A percentile compares a stretch with the other conserved stretches of the same genome.
Evolutionary conservation across 2,113 vertebrate genomes (phyloP).

Genomic region (Acanthisitta chloris): DNA sequence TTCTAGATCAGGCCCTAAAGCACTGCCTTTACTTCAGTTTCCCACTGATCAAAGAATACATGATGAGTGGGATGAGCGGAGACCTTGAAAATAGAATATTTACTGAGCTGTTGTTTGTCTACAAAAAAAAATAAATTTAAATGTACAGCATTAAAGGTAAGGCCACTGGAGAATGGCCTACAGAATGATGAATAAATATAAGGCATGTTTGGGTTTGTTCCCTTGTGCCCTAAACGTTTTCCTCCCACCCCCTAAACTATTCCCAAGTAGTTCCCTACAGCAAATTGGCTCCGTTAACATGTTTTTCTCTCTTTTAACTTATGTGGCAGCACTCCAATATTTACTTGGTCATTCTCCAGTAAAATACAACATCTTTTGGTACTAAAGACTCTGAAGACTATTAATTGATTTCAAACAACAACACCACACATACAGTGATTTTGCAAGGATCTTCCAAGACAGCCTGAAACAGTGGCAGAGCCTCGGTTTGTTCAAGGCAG

Average conservation of each 20-base stretch:
- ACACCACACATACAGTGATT: not conserved
- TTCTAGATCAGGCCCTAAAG: not conserved
- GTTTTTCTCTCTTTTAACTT: not conserved
- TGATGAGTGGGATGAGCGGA: not conserved
- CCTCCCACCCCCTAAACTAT: not conserved
- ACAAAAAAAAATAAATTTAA: not conserved
- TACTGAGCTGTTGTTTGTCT: conserved; percentile 21
- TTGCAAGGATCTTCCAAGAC: not conserved
- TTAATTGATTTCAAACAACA: not conserved
- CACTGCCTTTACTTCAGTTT: not conserved
- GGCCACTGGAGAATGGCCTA: not conserved
- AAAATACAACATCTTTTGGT: not conserved
- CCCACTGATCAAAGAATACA: conserved; percentile 9
- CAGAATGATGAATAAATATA: not conserved
- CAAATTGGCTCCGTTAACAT: not conserved
- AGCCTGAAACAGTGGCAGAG: not conserved
- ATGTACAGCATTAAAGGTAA: conserved; percentile 13
- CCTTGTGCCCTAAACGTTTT: not conserved
- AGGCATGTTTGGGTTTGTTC: conserved; percentile 8
- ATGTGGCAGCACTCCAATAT: conserved; percentile 14
- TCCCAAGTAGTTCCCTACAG: not conserved
- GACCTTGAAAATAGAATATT: not conserved
- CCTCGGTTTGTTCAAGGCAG: not conserved
- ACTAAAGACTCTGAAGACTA: not conserved
- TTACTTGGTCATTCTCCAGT: conserved; percentile 39